phyloP scores from a whole-genome alignment of 2,797 vertebrate genomes.

The Myripristis jacobus region DNA sequence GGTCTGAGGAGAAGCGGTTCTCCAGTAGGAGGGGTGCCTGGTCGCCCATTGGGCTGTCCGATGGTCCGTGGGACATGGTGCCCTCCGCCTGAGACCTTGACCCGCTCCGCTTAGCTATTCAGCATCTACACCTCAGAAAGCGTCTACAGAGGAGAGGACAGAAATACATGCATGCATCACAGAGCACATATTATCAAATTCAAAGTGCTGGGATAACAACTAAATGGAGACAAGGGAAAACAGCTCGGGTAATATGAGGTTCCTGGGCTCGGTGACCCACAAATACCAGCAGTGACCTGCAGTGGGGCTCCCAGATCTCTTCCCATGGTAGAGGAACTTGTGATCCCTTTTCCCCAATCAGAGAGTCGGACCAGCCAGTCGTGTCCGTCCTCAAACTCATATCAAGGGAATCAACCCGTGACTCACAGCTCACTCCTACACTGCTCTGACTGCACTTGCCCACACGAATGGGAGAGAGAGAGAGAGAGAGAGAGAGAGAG shows the following conservation, averaged over 20 bases:
- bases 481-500: no score
- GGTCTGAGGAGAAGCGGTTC: slow-evolving; percentile 77
- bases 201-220: slow-evolving; percentile 2
- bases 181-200: background rate
- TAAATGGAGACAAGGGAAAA: slow-evolving; percentile 14
- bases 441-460: slow-evolving; percentile 18
- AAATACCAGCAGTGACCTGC: slow-evolving; percentile 42
- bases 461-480: no score
- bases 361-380: slow-evolving; percentile 25
- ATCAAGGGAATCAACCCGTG: slow-evolving; percentile 56
- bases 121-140: slow-evolving; percentile 54
- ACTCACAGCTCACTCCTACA: slow-evolving; percentile 59
- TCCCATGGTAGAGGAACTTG: slow-evolving; percentile 4
- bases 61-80: slow-evolving; percentile 82
- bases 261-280: slow-evolving; percentile 12
- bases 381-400: slow-evolving; percentile 41
- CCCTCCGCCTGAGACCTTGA: slow-evolving; percentile 20
- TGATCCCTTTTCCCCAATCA: slow-evolving; percentile 18
- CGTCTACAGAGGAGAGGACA: slow-evolving; percentile 18
- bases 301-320: slow-evolving; percentile 14
- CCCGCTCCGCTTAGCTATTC: slow-evolving; percentile 24
- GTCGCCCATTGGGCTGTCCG: slow-evolving; percentile 69
- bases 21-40: slow-evolving; percentile 78
- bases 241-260: background rate
- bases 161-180: background rate